Evolutionary conservation across 2,888 invertebrate species (phyloP).

Genomic region (Drosophila mimica): DNA sequence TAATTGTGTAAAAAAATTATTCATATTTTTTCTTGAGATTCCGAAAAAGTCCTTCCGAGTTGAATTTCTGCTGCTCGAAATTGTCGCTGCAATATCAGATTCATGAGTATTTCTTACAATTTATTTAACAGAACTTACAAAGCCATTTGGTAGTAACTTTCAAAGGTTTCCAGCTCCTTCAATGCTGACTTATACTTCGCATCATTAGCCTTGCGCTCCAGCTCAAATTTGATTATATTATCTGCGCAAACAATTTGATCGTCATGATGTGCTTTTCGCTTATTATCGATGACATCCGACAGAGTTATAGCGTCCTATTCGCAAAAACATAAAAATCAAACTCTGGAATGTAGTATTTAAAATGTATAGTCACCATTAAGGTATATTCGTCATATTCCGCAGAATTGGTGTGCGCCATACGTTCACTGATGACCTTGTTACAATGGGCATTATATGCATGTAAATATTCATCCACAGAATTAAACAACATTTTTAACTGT

Average conservation of each 20-base stretch:
- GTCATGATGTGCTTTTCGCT: background rate
- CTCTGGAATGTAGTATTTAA: background rate
- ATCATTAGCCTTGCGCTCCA: background rate
- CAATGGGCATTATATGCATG: conserved; percentile 30
- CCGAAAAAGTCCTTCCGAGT: background rate
- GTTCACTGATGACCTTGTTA: background rate
- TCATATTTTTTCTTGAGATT: background rate
- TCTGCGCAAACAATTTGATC: background rate
- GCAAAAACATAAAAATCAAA: background rate
- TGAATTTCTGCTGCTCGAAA: background rate
- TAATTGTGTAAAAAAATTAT: conserved; percentile 6
- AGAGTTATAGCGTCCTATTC: conserved; percentile 4
- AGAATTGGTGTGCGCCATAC: background rate
- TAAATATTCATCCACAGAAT: background rate
- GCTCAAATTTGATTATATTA: background rate
- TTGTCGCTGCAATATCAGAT: conserved; percentile 18
- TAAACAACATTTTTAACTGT: background rate
- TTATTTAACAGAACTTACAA: conserved; percentile 8
- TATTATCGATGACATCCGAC: background rate
- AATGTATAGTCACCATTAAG: conserved; percentile 22
- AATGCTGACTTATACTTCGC: background rate
- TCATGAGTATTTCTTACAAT: background rate
- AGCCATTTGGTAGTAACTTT: conserved; percentile 18
- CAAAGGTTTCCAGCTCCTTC: conserved; percentile 7
- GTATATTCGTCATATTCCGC: conserved; percentile 30